Evolutionary conservation across 2,113 vertebrate species (phyloP).

Genomic region (Myanophis thanlyinensis): DNA sequence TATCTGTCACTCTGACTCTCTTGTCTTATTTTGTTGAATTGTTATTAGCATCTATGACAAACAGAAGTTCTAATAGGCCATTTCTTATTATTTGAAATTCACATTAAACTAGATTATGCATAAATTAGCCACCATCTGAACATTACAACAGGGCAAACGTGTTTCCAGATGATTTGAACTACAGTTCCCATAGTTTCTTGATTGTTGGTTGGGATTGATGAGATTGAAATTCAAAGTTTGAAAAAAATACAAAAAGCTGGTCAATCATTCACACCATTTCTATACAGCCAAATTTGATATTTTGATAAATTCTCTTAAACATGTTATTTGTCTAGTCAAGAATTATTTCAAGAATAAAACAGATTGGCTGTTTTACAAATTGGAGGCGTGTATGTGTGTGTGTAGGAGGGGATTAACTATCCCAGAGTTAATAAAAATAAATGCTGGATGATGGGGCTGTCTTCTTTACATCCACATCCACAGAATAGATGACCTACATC

Average conservation of each 20-base stretch:
- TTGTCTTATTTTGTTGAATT: slow-evolving; percentile 16
- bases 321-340: neutral
- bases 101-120: neutral
- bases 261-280: neutral
- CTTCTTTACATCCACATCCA: neutral
- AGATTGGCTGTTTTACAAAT: neutral
- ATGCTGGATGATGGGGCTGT: neutral
- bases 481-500: neutral
- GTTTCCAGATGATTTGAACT: neutral
- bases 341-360: neutral
- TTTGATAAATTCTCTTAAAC: neutral
- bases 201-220: neutral
- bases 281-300: neutral
- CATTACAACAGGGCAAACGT: neutral
- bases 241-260: neutral
- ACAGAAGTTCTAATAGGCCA: neutral
- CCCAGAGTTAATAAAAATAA: neutral
- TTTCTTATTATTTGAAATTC: neutral
- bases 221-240: neutral
- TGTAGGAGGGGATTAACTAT: neutral
- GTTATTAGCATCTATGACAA: neutral
- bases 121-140: neutral
- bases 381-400: neutral
- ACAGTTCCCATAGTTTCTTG: neutral
- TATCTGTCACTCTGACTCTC: neutral